Base-by-base conservation (phyloP, 1,140 invertebrate species). In the Chelonus insularis region DNA sequence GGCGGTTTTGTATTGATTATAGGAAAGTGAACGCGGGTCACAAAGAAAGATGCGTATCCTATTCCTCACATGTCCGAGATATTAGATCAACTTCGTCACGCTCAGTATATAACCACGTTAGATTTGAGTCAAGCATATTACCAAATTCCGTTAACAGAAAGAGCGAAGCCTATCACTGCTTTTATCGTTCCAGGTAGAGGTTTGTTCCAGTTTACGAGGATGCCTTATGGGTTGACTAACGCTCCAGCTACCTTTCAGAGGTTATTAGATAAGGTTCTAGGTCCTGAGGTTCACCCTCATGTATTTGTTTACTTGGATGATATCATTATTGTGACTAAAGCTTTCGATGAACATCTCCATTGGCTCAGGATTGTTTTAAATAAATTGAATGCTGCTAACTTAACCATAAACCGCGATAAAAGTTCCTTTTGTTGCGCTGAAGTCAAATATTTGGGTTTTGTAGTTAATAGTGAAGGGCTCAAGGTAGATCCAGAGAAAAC, bases 41-140 rank as follows among this genome's bases (percentile, higher is more conserved):
- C 70, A 0, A 68, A 68, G 21, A 67, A 64, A 18, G 71, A 74
- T 43, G 66, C 68, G 1, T 75, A 77, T 45, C 72, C 71, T 1
- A 43, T 76, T 14, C 69, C 71, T 0, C 51, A 57, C 16, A 67
- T 71, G 47, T 62, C 64, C 1, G 60, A 57, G 3, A 64, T 72
- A 8, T 56, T 72, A 16, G 55, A 54, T 51, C 50, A 63, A 8
- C 45, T 69, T 32, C 9, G 60, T 6, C 52, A 48, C 1, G 65
- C 66, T 3, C 16, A 59, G 3, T 68, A 60, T 29, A 56, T 75
- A 8, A 65, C 68, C 1, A 68, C 68, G 6, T 11, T 76, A 1
- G 70, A 74, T 57, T 51, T 77, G 1, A 72, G 72, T 48, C 63
- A 70, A 45, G 73, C 70, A 0, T 76, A 70, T 50, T 75, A 68